These are phyloP conservation scores for Tragopan temminckii DNA, from an alignment of 2,797 vertebrate genomes.

Conservation along the genomic window DNA sequence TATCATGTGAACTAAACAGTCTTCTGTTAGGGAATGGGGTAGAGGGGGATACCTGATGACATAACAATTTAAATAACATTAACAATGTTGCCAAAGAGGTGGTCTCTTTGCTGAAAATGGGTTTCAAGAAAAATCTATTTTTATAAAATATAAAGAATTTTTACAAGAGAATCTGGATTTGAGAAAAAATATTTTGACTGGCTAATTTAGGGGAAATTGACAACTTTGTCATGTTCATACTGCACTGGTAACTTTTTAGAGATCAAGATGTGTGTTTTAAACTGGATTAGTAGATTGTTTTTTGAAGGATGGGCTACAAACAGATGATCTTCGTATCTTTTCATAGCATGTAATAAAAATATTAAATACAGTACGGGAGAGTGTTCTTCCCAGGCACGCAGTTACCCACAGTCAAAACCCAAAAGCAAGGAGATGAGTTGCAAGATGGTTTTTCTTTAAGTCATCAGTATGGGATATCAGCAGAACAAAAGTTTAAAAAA, in stretches of 20 bases:
- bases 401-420: slow-evolving; percentile 99
- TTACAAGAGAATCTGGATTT: slow-evolving; percentile 99
- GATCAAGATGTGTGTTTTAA: slow-evolving; percentile 99
- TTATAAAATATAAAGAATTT: slow-evolving; percentile 99
- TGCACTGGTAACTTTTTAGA: slow-evolving; percentile 99
- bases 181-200: slow-evolving; percentile 99
- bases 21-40: slow-evolving; percentile 96
- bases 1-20: slow-evolving; percentile 99
- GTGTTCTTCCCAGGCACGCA: slow-evolving; percentile 94
- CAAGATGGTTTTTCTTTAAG: slow-evolving; percentile 96
- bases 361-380: slow-evolving; percentile 96
- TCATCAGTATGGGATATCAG: slow-evolving; percentile 98
- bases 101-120: slow-evolving; percentile 99
- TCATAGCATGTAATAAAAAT: slow-evolving; percentile 99
- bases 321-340: slow-evolving; percentile 99
- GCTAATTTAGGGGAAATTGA: slow-evolving; percentile 99
- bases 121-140: slow-evolving; percentile 99
- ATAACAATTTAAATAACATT: slow-evolving; percentile 95
- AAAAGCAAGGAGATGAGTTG: slow-evolving; percentile 99
- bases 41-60: slow-evolving; percentile 98
- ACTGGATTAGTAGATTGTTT: slow-evolving; percentile 97
- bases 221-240: slow-evolving; percentile 99
- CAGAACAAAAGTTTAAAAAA: slow-evolving; percentile 92
- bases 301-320: slow-evolving; percentile 98
- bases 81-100: slow-evolving; percentile 99